phyloP scores from a whole-genome alignment of 2,113 vertebrate genomes.

The Sturnira hondurensis region DNA sequence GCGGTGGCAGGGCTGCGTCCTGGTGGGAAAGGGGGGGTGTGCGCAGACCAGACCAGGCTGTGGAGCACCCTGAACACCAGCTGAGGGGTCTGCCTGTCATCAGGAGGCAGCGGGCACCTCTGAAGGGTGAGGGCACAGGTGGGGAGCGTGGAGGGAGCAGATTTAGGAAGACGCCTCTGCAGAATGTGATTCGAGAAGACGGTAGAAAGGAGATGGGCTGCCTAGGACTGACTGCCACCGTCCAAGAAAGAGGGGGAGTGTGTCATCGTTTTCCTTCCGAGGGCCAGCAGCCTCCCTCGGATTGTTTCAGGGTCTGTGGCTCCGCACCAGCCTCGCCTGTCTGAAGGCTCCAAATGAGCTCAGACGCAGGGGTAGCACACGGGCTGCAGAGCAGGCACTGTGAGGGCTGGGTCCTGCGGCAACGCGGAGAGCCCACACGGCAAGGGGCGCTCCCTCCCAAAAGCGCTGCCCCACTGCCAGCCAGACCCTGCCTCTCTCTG shows the following conservation, averaged over 20 bases:
- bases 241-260: background rate
- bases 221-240: background rate
- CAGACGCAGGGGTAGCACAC: background rate
- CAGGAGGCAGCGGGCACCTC: background rate
- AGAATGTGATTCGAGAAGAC: background rate
- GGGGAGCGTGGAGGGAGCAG: background rate
- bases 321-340: background rate
- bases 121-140: background rate
- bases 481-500: background rate
- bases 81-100: background rate
- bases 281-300: background rate
- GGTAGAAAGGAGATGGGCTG: background rate
- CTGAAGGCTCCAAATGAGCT: background rate
- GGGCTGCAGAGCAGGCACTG: background rate
- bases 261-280: background rate
- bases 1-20: background rate
- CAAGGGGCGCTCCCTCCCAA: background rate
- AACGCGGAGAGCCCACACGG: fast-evolving
- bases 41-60: background rate
- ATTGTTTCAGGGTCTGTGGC: background rate
- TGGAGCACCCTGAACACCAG: no score
- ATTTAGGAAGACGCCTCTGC: background rate
- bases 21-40: background rate
- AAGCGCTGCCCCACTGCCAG: background rate
- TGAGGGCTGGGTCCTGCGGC: fast-evolving